Evolutionary conservation across 2,888 invertebrate species (phyloP).

Genomic region (Entomobrya multifasciata): DNA sequence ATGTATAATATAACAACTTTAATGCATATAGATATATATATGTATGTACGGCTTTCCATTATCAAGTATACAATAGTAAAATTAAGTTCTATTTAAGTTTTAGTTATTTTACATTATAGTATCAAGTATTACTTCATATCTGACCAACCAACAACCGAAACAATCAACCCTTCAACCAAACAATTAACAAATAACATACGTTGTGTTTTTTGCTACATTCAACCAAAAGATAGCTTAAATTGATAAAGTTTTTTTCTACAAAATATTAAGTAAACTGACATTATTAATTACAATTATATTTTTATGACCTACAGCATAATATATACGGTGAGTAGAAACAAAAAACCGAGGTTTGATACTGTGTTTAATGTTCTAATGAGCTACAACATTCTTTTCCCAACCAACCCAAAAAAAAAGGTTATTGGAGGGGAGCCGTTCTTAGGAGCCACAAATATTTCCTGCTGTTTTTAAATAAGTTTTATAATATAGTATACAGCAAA

Average conservation of each 20-base stretch:
- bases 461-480: not conserved
- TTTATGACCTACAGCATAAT: constrained; percentile 47
- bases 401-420: no score
- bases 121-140: constrained; percentile 28
- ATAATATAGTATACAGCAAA: not conserved
- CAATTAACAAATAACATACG: constrained; percentile 17
- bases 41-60: constrained; percentile 27
- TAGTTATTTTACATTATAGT: constrained; percentile 37
- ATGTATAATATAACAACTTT: constrained; percentile 41
- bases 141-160: constrained; percentile 50
- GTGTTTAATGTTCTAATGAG: constrained; percentile 52
- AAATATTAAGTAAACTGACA: constrained; percentile 61
- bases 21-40: constrained; percentile 27
- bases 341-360: constrained; percentile 38
- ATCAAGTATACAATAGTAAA: constrained; percentile 62
- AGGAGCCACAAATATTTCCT: constrained; percentile 1
- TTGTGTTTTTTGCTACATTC: constrained; percentile 48
- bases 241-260: not conserved
- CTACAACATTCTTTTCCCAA: constrained; percentile 45
- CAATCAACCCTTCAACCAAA: constrained; percentile 57
- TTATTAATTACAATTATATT: constrained; percentile 9
- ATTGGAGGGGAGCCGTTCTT: constrained; percentile 5
- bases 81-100: constrained; percentile 48
- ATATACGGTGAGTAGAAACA: constrained; percentile 61
- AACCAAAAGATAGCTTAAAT: constrained; percentile 59